Evolutionary conservation across 2,888 invertebrate genomes (phyloP), one percentile per base, ranked within the genome.

Genomic region (Sicus ferrugineus): DNA sequence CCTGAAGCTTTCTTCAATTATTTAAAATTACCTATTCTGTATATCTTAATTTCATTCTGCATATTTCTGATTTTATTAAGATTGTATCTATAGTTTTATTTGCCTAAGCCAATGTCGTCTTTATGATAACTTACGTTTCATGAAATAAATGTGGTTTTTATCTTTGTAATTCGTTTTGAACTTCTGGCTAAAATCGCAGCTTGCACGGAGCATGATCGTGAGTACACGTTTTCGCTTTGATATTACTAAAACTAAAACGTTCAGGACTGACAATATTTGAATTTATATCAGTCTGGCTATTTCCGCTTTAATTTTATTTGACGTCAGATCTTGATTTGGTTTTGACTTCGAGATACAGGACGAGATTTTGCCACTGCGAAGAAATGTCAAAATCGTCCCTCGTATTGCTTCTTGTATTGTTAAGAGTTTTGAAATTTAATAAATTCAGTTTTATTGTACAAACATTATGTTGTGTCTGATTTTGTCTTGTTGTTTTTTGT

Each of bases 171-270:
- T 65, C 64, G 52, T 71, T 71, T 42, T 31, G 23, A 64, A 67
- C 58, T 72, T 71, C 66, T 67, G 72, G 59, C 59, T 31, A 70
- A 71, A 76, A 75, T 78, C 79, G 88, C 89, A 91, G 93, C 92
- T 93, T 92, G 92, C 93, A 91, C 92, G 93, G 92, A 92, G 92
- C 92, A 93, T 93, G 93, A 91, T 92, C 90, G 93, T 93, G 91
- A 93, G 92, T 93, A 92, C 83, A 83, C 80, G 82, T 83, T 82
- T 80, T 78, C 42, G 42, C 42, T 42, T 42, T 42, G 42, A 42
- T 4, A 42, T 42, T 16, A 42, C 11, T n/a, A 42, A 14, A 42
- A 34, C 7, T n/a, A 42, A 42, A 42, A n/a, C n/a, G n/a, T n/a
- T n/a, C n/a, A n/a, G n/a, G n/a, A n/a, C n/a, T n/a, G n/a, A n/a